phyloP scores from a whole-genome alignment of 2,888 invertebrate genomes.

The Ochlodes sylvanus region DNA sequence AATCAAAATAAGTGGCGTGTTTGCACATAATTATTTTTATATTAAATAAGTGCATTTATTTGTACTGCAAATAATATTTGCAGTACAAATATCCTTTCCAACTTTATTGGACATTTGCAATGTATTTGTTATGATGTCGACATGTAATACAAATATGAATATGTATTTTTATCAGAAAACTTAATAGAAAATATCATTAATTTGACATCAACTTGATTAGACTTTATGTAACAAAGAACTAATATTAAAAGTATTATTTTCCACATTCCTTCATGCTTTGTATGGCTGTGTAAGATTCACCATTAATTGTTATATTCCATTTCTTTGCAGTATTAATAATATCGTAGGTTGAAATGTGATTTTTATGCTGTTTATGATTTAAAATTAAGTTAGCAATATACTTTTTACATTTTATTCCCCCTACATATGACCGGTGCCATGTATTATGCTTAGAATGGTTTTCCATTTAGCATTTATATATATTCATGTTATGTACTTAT shows the following conservation, averaged over 20 bases:
- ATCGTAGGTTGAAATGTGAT: constrained; percentile 46
- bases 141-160: no score
- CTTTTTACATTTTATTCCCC: constrained; percentile 35
- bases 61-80: no score
- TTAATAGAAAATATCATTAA: no score
- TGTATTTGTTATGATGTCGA: no score
- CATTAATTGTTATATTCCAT: constrained; percentile 45
- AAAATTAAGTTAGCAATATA: constrained; percentile 31
- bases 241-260: background rate
- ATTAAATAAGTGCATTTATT: no score
- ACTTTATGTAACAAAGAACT: no score
- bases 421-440: constrained; percentile 54
- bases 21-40: no score
- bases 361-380: constrained; percentile 36
- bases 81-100: no score
- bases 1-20: no score
- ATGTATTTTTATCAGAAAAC: no score
- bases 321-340: constrained; percentile 61
- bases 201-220: no score
- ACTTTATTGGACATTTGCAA: no score
- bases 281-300: constrained; percentile 59
- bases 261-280: constrained; percentile 55
- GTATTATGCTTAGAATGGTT: constrained; percentile 47
- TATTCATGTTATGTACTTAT: constrained; percentile 31
- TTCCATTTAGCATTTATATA: constrained; percentile 30